Evolutionary conservation across 2,113 vertebrate genomes (phyloP).

Genomic region (Cynopterus brachyotis): DNA sequence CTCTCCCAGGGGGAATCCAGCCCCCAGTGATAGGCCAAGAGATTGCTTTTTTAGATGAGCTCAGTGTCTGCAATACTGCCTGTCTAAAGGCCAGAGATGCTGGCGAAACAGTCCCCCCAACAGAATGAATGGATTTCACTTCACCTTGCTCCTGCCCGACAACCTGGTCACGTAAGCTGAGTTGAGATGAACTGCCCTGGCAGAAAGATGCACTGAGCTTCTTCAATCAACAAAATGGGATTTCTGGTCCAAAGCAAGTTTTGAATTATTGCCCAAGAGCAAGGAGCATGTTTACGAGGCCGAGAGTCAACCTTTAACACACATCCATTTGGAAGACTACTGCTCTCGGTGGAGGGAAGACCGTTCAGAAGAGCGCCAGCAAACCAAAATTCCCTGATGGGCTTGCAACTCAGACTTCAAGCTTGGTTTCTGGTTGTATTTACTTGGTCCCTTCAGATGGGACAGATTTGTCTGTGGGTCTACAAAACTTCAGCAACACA

Average conservation of each 20-base stretch:
- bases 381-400: neutral
- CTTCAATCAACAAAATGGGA: conserved; percentile 15
- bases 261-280: neutral
- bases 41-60: neutral
- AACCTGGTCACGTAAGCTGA: neutral
- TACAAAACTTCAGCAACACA: neutral
- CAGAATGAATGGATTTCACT: neutral
- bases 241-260: neutral
- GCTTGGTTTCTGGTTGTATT: neutral
- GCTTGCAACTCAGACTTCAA: neutral
- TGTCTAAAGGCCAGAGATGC: neutral
- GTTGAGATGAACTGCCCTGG: fast-evolving
- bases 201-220: neutral
- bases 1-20: neutral
- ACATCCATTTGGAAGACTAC: neutral
- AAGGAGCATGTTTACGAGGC: neutral
- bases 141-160: neutral
- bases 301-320: conserved; percentile 10
- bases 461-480: neutral
- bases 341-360: neutral
- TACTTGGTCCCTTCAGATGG: neutral
- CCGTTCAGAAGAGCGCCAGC: neutral
- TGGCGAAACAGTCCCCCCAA: neutral
- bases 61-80: fast-evolving
- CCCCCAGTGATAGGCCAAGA: fast-evolving